These are phyloP conservation scores for Brachionus sp. DNA, from an alignment of 1,140 invertebrate genomes.

Conservation along the genomic window DNA sequence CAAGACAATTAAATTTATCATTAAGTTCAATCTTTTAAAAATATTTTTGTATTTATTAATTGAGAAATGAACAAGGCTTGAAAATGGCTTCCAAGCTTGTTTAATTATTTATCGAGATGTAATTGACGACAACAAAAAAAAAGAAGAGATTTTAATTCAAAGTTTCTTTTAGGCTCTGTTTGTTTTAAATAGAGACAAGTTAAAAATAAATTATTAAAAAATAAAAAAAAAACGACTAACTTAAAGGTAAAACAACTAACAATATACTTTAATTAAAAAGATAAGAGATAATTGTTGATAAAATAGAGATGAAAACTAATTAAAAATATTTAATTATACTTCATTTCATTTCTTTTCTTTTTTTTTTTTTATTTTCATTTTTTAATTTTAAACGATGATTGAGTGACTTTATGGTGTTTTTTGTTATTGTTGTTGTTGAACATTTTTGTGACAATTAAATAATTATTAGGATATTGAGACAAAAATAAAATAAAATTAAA, in stretches of 20 bases:
- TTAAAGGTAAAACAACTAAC: not conserved
- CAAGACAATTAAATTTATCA: constrained; percentile 28
- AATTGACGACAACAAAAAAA: too few relatives aligned
- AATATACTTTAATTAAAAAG: not conserved
- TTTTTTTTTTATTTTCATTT: too few relatives aligned
- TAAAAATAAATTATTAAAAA: too few relatives aligned
- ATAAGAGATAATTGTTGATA: not conserved
- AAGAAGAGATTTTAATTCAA: not conserved
- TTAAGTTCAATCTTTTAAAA: constrained; percentile 33
- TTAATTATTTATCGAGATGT: constrained; percentile 13
- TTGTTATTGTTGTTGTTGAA: not conserved
- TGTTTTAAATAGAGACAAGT: not conserved
- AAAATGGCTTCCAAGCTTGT: constrained; percentile 18
- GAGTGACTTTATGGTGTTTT: not conserved
- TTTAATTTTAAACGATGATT: not conserved
- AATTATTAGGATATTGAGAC: too few relatives aligned
- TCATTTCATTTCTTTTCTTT: not conserved
- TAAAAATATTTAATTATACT: not conserved
- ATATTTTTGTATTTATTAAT: not conserved
- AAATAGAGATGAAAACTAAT: not conserved
- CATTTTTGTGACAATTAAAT: too few relatives aligned
- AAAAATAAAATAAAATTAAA: too few relatives aligned
- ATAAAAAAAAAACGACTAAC: too few relatives aligned
- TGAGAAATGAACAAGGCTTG: not conserved
- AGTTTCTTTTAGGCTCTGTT: not conserved